Base-by-base conservation (phyloP, 2,888 invertebrate genomes). In the Cheilosia scutellata region DNA sequence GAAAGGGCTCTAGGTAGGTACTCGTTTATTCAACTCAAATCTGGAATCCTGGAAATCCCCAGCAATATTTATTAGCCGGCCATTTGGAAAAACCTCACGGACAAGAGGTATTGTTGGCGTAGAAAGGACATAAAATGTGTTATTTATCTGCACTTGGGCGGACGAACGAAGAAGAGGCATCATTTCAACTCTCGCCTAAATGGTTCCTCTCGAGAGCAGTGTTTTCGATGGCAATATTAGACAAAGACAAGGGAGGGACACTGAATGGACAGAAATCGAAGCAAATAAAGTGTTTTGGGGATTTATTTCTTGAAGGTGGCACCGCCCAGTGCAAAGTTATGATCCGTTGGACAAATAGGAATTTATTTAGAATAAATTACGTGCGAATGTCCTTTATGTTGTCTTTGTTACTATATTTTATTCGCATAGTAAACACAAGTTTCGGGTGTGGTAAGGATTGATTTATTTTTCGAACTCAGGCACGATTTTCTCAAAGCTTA, bases 51-150 rank as follows among this genome's bases (percentile, higher is more conserved):
- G 70, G 40, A 80, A 76, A 65, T 72, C 70, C 65, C 55, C 60
- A 53, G 44, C 75, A 71, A 84, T 84, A 84, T 84, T 84, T 84
- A 84, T 84, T 84, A 84, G 84, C 84, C 60, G 75, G 60, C 71
- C 79, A 84, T 80, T 84, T 60, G 70, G 70, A 60, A 44, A 84
- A 84, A 80, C 80, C 79, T 84, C 79, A 84, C 84, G 75, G 80
- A 79, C 84, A 80, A 71, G 83, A 79, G 78, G 78, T 79, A 74
- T 78, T 83, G 74, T 79, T 74, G 83, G 79, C 78, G 68, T 65
- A 68, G 58, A 70, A 84, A 57, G 47, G 74, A 83, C 75, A 75
- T 65, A 80, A 84, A 71, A 51, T 62, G 71, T 71, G 75, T 84
- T 84, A 80, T 84, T 75, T 84, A 80, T 79, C 57, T 42, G 68